A percentile compares a stretch with the other conserved stretches of the same genome.
Evolutionary conservation across 1,140 invertebrate genomes (phyloP).

Genomic region (Hermetia illucens): DNA sequence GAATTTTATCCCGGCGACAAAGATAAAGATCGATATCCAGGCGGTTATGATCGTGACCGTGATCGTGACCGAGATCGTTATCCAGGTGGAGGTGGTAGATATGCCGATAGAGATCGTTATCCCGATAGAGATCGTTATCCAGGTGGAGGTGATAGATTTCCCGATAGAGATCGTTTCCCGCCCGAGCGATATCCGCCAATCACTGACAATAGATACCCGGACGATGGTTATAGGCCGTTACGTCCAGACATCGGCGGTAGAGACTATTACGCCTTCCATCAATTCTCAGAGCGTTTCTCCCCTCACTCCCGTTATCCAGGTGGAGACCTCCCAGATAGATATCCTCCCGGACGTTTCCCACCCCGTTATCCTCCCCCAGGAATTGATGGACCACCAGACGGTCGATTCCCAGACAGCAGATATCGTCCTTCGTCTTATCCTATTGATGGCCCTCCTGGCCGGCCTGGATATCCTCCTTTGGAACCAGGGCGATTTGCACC

Average conservation of each 20-base stretch:
- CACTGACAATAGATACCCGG: constrained; percentile 35
- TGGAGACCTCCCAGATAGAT: constrained; percentile 23
- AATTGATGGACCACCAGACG: constrained; percentile 16
- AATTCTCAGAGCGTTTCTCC: constrained; percentile 17
- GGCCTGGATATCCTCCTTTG: background rate
- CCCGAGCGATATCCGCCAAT: too few species aligned
- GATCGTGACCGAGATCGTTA: constrained; percentile 32
- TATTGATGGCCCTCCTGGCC: constrained; percentile 18
- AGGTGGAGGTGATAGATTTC: constrained; percentile 14
- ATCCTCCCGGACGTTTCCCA: constrained; percentile 20
- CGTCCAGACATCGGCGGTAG: constrained; percentile 11
- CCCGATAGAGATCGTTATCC: constrained; percentile 24
- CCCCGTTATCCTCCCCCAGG: constrained; percentile 20
- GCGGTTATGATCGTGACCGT: constrained; percentile 17
- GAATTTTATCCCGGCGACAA: constrained; percentile 8
- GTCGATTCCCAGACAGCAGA: constrained; percentile 24
- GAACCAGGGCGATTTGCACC: constrained; percentile 5
- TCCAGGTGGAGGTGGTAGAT: constrained; percentile 20
- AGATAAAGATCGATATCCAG: constrained; percentile 8
- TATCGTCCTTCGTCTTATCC: constrained; percentile 23
- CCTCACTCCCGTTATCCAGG: constrained; percentile 19
- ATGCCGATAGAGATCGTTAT: constrained; percentile 17
- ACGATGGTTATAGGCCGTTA: constrained; percentile 17
- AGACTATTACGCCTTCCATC: too few species aligned
- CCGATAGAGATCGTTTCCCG: constrained; percentile 31